Conservation (phyloP, 2,113 vertebrate genomes). For the Probosciger aterrimus region DNA sequence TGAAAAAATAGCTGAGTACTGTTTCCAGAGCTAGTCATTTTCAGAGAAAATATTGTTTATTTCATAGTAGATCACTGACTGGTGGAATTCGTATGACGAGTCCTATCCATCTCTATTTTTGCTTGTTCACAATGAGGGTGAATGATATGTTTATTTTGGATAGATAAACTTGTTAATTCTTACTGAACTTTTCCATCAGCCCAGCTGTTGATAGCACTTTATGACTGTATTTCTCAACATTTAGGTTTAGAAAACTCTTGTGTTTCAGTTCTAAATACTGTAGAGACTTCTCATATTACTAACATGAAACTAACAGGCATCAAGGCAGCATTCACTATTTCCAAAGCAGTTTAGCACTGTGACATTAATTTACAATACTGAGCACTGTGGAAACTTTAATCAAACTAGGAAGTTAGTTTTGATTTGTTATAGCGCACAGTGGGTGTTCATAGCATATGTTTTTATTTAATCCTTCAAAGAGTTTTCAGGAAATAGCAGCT, state of each 20-base stretch:
- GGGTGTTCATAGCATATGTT: conserved; percentile 49
- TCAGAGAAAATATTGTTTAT: background rate
- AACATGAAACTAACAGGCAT: conserved; percentile 25
- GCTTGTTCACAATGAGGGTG: conserved; percentile 25
- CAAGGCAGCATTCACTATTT: conserved; percentile 2
- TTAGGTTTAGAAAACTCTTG: background rate
- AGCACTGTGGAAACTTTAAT: conserved; percentile 52
- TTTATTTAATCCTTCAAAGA: conserved; percentile 59
- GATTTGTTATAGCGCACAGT: conserved; percentile 41
- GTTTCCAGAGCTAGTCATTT: background rate
- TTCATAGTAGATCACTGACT: background rate
- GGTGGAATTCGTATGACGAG: background rate
- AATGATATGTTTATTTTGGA: conserved; percentile 53
- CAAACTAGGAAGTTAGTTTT: conserved; percentile 34
- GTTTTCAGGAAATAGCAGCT: conserved; percentile 49
- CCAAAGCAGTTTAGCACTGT: conserved; percentile 31
- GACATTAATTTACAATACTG: conserved; percentile 27
- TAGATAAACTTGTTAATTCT: conserved; percentile 9
- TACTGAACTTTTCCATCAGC: conserved; percentile 42
- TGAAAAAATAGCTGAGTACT: background rate
- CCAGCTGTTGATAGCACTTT: conserved; percentile 27
- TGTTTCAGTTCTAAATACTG: conserved; percentile 10
- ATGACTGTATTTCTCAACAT: conserved; percentile 27
- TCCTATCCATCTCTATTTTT: background rate
- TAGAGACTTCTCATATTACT: conserved; percentile 47